Base-by-base conservation (phyloP, 1,140 invertebrate species). In the Tachypleus tridentatus region DNA sequence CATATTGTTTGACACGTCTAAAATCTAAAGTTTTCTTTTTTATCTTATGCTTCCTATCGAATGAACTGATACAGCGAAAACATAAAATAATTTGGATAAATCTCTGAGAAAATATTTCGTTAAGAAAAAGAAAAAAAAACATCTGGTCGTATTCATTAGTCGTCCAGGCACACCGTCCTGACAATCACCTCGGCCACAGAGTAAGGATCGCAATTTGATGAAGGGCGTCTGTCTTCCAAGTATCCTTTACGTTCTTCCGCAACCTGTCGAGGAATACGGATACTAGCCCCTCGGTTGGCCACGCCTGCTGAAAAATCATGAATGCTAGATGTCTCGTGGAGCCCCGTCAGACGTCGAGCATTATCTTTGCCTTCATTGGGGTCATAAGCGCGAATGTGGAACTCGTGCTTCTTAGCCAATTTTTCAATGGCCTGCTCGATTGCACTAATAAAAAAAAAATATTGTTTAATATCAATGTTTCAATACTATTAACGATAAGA, bases 201-300 rank as follows among this genome's bases (percentile, higher is more conserved):
- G 78, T 97, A 96, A 0, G 93, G 93, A 77, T 97, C 93, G 74
- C 89, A 92, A 78, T 97, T 97, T 67, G 92, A 93, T 4, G 92
- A 85, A 8, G 94, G 94, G 73, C 94, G 82, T 66, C 94, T 81
- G 77, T 98, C 94, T 76, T 98, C 94, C 65, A 97, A 78, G 75
- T 97, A 97, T 4, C 93, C 94, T 73, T 87, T 87, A 71, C 89
- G 87, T 3, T 91, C 87, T 71, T 93, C 90, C 3, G 89, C 89
- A 7, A 79, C 77, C 66, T 78, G 73, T n/a, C 75, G 53, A 2
- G 80, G 79, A 59, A 81, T 81, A 5, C 81, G 74, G 67, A 82
- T 78, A 67, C 76, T 79, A 50, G 77, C 76, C 6, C 78, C 77
- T 11, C 81, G 72, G 69, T 82, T 80, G 56, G 80, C 81, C 6